Evolutionary conservation across 2,888 invertebrate genomes (phyloP).

Genomic region (Temnothorax rugatulus): DNA sequence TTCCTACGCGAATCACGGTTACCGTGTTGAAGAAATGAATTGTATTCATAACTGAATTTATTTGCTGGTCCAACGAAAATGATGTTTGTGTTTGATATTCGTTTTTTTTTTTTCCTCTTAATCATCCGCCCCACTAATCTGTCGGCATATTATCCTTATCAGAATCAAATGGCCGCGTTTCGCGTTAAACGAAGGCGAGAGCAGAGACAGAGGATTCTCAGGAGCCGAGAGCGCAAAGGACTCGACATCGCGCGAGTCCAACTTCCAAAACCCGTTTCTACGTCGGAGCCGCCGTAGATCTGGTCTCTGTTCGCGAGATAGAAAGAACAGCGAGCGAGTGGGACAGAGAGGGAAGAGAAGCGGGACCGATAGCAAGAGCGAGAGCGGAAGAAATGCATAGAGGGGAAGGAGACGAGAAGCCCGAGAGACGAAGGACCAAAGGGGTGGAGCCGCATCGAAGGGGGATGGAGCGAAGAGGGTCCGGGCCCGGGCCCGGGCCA

Average conservation of each 20-base stretch:
- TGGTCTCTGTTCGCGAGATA: conserved; percentile 70
- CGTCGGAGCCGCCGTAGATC: conserved; percentile 73
- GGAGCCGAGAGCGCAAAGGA: conserved; percentile 38
- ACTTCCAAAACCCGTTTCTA: conserved; percentile 80
- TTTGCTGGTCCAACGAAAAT: not conserved
- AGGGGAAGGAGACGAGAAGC: conserved; percentile 54
- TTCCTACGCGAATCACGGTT: conserved; percentile 33
- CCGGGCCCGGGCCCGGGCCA: conserved; percentile 48
- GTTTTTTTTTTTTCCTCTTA: not conserved
- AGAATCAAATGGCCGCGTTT: conserved; percentile 11
- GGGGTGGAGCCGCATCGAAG: conserved; percentile 77
- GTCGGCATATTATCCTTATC: not conserved
- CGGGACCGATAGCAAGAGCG: conserved; percentile 29
- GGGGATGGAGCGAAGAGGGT: conserved; percentile 70
- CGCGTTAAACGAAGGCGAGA: conserved; percentile 10
- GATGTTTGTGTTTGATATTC: not conserved
- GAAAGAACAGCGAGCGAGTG: conserved; percentile 66
- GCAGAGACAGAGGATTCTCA: conserved; percentile 50
- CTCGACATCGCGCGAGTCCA: conserved; percentile 65
- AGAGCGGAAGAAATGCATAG: conserved; percentile 44
- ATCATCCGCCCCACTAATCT: not conserved
- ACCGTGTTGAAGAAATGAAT: not conserved
- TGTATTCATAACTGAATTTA: conserved; percentile 15
- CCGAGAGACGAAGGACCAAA: conserved; percentile 72
- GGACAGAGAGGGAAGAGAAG: conserved; percentile 15